Base-by-base conservation (phyloP, 2,888 invertebrate species). In the Celastrina argiolus region DNA sequence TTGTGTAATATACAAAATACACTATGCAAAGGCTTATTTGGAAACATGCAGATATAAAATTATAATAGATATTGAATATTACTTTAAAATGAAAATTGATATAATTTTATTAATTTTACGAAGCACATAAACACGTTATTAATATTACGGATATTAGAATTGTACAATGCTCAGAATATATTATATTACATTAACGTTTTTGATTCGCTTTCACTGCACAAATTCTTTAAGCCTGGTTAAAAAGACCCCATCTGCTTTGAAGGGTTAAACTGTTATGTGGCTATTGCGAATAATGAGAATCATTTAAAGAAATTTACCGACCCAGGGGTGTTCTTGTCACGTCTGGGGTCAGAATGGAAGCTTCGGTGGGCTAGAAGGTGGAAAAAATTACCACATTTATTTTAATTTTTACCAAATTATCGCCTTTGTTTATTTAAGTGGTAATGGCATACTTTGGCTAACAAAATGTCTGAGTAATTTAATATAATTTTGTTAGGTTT, bases 241-340 rank as follows among this genome's bases (percentile, higher is more conserved):
- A 77, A 77, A 72, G 81, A 80, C 81, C 87, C 84, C 87, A 84
- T 85, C 85, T 87, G 87, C 79, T 80, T 72, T 78, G 81, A 87
- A 85, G 87, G 88, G 87, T 88, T 85, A 83, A 85, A 83, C 79
- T 80, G 85, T 83, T 83, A 87, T 83, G 84, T 80, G 84, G 84
- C 84, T 81, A 84, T 88, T 85, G 84, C 84, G 79, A 85, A 85
- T 87, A 87, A 88, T 85, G 87, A 85, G 84, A 81, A 79, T 81
- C 82, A 81, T 83, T 84, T 85, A 84, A 86, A 87, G 85, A 85
- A 85, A 87, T 86, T 87, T 86, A 85, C 82, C 81, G 81, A 78
- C 82, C 82, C 79, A 74, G 66, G 78, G 78, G 79, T 75, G 78
- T 73, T 74, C 72, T 78, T 74, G 77, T 74, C 78, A 76, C 75